These are phyloP conservation scores for Scaptomyza pallida DNA, from an alignment of 1,140 invertebrate species.

Conservation along the genomic window DNA sequence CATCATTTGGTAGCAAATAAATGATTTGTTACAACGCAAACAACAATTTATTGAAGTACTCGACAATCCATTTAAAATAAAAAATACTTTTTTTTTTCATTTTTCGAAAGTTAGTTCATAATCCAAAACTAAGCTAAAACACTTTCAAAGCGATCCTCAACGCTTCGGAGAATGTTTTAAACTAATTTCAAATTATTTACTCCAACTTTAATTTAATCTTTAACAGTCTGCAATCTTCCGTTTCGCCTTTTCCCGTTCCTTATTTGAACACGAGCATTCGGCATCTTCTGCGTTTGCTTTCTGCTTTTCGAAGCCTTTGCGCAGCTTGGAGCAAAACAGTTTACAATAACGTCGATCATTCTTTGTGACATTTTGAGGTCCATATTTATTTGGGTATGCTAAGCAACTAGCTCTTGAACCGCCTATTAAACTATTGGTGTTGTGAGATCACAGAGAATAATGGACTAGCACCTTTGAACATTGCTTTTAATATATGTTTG, in stretches of 20 bases:
- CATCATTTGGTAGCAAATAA: too few species aligned
- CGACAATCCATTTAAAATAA: slow-evolving; percentile 13
- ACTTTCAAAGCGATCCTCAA: neutral
- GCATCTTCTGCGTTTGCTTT: too few species aligned
- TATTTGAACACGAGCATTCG: too few species aligned
- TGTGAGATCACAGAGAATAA: neutral
- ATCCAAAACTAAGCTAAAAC: slow-evolving; percentile 5
- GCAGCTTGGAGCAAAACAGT: neutral
- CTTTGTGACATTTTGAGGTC: neutral
- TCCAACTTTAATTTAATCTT: neutral
- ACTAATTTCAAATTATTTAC: slow-evolving; percentile 10
- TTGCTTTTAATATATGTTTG: too few species aligned
- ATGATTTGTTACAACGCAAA: neutral
- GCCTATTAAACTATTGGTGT: too few species aligned
- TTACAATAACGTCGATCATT: neutral
- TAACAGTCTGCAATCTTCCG: neutral
- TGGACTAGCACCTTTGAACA: neutral
- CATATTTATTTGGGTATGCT: neutral
- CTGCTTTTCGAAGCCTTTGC: neutral
- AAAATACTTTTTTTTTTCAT: neutral
- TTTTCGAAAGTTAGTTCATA: neutral
- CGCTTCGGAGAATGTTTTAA: slow-evolving; percentile 7
- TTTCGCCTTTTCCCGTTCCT: neutral
- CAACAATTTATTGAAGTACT: slow-evolving; percentile 1
- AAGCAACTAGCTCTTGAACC: neutral